A percentile compares a stretch with the other conserved stretches of the same genome.
These are phyloP conservation scores for Zonitis immaculata DNA, from an alignment of 2,888 invertebrate species.

Conservation along the genomic window DNA sequence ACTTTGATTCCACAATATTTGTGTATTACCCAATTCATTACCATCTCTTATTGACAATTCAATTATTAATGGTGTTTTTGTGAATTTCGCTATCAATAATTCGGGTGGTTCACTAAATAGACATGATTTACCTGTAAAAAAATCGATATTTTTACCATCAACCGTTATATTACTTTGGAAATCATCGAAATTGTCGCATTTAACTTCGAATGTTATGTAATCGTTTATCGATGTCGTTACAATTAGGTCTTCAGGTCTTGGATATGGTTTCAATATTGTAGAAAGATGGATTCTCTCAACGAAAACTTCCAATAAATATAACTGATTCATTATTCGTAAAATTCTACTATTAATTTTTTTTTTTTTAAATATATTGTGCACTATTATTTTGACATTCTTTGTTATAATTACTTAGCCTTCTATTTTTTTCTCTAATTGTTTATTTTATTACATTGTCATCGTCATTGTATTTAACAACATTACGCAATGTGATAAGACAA, in stretches of 20 bases:
- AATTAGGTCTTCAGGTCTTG: conserved; percentile 1
- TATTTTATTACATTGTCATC: neutral
- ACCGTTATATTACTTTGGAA: neutral
- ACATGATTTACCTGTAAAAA: conserved; percentile 49
- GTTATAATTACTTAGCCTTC: neutral
- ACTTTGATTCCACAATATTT: conserved; percentile 50
- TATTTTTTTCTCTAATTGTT: neutral
- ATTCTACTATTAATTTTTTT: neutral
- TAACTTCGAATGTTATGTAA: conserved; percentile 9
- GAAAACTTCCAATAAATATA: conserved; percentile 16
- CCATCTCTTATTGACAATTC: conserved; percentile 34
- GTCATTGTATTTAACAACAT: no score
- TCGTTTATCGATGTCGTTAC: conserved; percentile 5
- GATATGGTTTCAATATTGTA: neutral
- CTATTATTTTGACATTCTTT: neutral
- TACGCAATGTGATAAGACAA: no score
- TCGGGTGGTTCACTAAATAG: conserved; percentile 53
- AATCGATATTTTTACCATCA: neutral
- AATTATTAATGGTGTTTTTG: conserved; percentile 52
- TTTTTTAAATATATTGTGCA: no score
- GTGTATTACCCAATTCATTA: conserved; percentile 48
- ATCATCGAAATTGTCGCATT: conserved; percentile 8
- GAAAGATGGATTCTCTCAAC: conserved; percentile 11
- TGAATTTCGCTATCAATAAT: conserved; percentile 48
- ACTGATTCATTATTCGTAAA: neutral